Conservation (phyloP, 23 tunicate species). For the Trididemnum nubilum region DNA sequence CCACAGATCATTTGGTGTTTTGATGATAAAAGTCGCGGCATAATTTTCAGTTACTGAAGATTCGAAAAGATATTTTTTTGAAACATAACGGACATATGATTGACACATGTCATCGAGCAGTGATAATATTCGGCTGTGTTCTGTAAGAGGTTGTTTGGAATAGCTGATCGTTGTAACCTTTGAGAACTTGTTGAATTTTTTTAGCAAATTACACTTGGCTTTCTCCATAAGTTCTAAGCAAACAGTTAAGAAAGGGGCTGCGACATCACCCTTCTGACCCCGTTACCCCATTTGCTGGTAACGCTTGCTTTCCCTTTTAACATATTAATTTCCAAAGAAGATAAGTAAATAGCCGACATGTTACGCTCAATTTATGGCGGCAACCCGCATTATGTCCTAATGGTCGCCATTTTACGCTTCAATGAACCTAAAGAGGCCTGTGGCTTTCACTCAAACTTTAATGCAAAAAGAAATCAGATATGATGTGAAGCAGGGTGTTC, state of each 20-base stretch:
- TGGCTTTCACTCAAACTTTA: background rate
- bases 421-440: background rate
- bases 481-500: no score
- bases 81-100: no score
- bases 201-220: background rate
- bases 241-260: background rate
- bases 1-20: no score
- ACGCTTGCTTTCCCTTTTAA: background rate
- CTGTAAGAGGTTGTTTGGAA: no score
- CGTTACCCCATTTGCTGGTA: background rate
- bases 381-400: background rate
- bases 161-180: no score
- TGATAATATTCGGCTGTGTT: no score
- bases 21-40: no score
- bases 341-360: background rate
- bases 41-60: no score
- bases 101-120: no score
- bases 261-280: background rate
- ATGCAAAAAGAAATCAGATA: no score
- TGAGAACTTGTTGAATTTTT: no score
- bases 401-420: background rate
- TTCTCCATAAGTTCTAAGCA: background rate
- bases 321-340: background rate
- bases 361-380: conserved; percentile 16
- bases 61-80: no score